Conservation (phyloP, 2,797 vertebrate genomes). For the Oophaga sylvatica region DNA sequence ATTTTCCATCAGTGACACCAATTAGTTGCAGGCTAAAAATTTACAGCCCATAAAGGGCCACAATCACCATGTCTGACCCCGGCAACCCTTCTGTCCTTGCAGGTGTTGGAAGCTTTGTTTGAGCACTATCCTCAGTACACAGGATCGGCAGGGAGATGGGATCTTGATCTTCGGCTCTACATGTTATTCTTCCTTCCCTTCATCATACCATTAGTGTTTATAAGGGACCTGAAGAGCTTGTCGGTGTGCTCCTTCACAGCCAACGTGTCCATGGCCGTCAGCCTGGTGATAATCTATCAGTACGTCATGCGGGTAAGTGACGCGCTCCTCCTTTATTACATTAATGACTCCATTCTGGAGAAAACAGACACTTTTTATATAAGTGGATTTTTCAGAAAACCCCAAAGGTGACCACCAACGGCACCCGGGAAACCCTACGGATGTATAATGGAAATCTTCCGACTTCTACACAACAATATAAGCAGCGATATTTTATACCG, state of each 20-base stretch:
- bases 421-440: too few relatives aligned
- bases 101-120: conserved; percentile 82
- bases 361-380: too few relatives aligned
- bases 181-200: conserved; percentile 85
- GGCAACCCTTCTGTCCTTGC: not conserved
- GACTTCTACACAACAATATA: too few relatives aligned
- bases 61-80: not conserved
- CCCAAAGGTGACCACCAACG: not conserved
- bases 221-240: conserved; percentile 82
- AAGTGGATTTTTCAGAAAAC: not conserved
- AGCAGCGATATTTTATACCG: too few relatives aligned
- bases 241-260: conserved; percentile 80
- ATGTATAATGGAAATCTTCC: too few relatives aligned
- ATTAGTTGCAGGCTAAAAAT: not conserved
- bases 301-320: conserved; percentile 81
- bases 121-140: conserved; percentile 62
- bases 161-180: conserved; percentile 80
- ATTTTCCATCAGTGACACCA: not conserved
- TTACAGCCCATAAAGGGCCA: not conserved
- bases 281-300: conserved; percentile 84
- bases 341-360: too few relatives aligned
- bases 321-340: not conserved
- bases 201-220: conserved; percentile 82
- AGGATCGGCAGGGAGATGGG: conserved; percentile 65
- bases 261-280: conserved; percentile 85